A percentile compares a stretch with the other conserved stretches of the same genome.
Conservation (phyloP, 1,140 invertebrate genomes). For the Brachionus calyciflorus region DNA sequence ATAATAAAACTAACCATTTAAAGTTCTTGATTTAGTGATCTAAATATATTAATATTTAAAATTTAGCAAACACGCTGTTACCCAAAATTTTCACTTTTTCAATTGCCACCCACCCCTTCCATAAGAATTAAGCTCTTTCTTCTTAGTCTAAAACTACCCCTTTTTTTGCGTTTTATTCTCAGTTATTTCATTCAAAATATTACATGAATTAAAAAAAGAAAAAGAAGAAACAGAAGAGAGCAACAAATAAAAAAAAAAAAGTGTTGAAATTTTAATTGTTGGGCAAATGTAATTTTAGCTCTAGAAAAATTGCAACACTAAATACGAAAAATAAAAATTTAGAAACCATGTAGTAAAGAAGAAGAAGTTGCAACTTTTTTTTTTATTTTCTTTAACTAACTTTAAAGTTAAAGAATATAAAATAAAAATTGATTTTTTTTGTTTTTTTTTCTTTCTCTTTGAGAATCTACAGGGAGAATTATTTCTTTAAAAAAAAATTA, state of each 20-base stretch:
- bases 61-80: constrained; percentile 5
- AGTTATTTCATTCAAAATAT: neutral
- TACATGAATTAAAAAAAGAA: constrained; percentile 7
- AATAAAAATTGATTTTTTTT: constrained; percentile 24
- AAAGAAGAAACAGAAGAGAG: neutral
- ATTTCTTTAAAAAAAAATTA: neutral
- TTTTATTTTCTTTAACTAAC: too few relatives aligned
- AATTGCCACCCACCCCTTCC: constrained; percentile 22
- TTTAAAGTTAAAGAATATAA: too few relatives aligned
- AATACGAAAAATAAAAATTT: constrained; percentile 22
- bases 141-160: constrained; percentile 36
- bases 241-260: constrained; percentile 2
- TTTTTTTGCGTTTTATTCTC: neutral
- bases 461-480: constrained; percentile 28
- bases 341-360: neutral
- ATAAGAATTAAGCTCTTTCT: neutral
- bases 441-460: constrained; percentile 2
- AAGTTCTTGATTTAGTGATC: constrained; percentile 17
- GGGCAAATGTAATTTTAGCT: constrained; percentile 34
- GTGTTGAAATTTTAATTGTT: constrained; percentile 8
- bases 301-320: constrained; percentile 11
- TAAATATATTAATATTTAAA: neutral
- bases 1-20: constrained; percentile 10
- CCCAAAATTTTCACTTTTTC: constrained; percentile 25
- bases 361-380: constrained; percentile 24